These are phyloP conservation scores for Tigriopus japonicus DNA, from an alignment of 1,140 invertebrate genomes.

Conservation along the genomic window DNA sequence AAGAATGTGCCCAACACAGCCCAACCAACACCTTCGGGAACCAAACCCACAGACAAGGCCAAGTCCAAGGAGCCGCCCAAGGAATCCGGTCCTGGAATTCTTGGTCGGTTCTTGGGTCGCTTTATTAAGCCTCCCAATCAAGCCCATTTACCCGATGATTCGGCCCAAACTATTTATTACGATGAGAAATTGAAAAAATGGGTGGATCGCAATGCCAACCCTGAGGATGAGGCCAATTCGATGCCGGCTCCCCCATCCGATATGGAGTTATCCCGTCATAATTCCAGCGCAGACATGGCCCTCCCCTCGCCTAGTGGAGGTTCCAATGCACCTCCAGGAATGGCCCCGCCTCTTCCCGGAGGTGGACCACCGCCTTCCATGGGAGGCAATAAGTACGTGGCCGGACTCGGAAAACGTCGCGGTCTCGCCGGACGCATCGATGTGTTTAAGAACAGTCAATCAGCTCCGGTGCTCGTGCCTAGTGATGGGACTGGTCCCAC, in stretches of 20 bases:
- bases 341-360: background rate
- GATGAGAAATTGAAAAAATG: constrained; percentile 8
- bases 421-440: background rate
- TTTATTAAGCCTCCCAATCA: constrained; percentile 10
- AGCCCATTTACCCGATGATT: constrained; percentile 12
- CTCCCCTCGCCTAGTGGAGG: background rate
- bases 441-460: constrained; percentile 8
- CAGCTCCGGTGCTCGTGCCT: background rate
- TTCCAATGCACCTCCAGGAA: background rate
- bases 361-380: background rate
- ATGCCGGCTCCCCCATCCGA: constrained; percentile 6
- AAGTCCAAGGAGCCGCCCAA: background rate
- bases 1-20: too few relatives aligned
- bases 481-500: background rate
- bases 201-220: background rate
- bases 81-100: background rate
- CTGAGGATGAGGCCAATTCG: background rate
- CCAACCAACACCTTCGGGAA: too few relatives aligned
- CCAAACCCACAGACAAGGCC: background rate
- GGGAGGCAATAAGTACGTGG: background rate
- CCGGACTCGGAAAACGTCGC: background rate
- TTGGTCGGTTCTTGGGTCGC: constrained; percentile 2
- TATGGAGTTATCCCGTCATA: background rate
- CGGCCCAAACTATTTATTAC: background rate
- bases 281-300: background rate